Base-by-base conservation (phyloP, 2,113 vertebrate species). In the Tupaia chinensis region DNA sequence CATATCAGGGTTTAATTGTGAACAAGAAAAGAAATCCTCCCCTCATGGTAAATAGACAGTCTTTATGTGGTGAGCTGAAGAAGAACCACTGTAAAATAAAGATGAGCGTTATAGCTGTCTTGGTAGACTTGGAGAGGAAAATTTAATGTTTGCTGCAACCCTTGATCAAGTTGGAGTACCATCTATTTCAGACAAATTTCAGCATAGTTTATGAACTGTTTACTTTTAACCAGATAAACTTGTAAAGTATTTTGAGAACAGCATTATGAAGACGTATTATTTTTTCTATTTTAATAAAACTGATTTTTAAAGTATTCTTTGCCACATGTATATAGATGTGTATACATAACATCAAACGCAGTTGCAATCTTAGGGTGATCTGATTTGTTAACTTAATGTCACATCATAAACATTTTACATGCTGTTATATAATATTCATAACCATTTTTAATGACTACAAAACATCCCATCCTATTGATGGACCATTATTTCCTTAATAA, bases 401-500 rank as follows among this genome's bases (percentile, higher is more conserved):
- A 87, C 27, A 27, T 34, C 81, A 25, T 94, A 91, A 97, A 84
- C 80, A 72, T 87, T 93, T 96, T 89, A 94, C 97, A 92, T 94
- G 93, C 96, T 97, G 94, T 94, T 96, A 81, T 83, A 91, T 95
- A 94, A 95, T 94, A 84, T 20, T 61, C 72, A 90, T 96, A 94
- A 97, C 94, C 87, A 93, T 96, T 97, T 97, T 95, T 96, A 97
- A 96, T 96, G 96, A 92, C 95, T 93, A 17, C 32, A 61, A 87
- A 91, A 95, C 86, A 91, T 77, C 76, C 29, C 72, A 89, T 96
- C 87, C 89, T 96, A 87, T 92, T 7, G 89, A 96, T 70, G 92
- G 92, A 70, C 87, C 61, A 87, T 93, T 91, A 96, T 96, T 94
- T 98, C 86, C 95, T 96, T 97, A 94, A 96, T 97, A 96, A 97